phyloP scores from a whole-genome alignment of 53 echinoderm and acorn worm genomes.

The Mesocentrotus franciscanus region DNA sequence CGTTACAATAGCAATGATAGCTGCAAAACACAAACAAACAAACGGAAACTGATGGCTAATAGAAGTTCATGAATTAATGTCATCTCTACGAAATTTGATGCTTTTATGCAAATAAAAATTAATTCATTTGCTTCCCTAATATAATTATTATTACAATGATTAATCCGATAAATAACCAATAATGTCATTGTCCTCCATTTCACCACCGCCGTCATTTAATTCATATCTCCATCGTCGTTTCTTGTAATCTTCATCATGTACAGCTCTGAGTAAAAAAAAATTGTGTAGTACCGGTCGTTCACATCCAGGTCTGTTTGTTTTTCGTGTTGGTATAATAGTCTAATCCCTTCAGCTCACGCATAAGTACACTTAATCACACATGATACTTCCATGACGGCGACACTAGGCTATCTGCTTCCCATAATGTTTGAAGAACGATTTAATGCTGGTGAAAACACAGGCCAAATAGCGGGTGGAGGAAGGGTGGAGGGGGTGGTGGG shows the following conservation, averaged over 20 bases:
- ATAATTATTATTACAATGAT: too few species aligned
- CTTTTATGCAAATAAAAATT: too few species aligned
- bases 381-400: slow-evolving; percentile 23
- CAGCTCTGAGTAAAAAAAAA: neutral
- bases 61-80: too few species aligned
- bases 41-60: too few species aligned
- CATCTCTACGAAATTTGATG: too few species aligned
- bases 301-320: slow-evolving; percentile 34
- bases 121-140: too few species aligned
- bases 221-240: neutral
- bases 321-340: neutral
- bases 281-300: slow-evolving; percentile 17
- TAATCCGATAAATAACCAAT: too few species aligned
- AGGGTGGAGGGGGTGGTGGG: neutral
- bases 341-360: slow-evolving; percentile 24
- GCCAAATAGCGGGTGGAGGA: neutral
- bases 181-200: too few species aligned
- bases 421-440: slow-evolving; percentile 32
- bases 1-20: too few species aligned
- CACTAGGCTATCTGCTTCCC: neutral
- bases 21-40: too few species aligned
- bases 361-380: slow-evolving; percentile 30
- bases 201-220: neutral
- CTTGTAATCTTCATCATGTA: neutral
- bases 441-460: neutral